phyloP scores from a whole-genome alignment of 1,140 invertebrate genomes.

The Drepana arcuata region DNA sequence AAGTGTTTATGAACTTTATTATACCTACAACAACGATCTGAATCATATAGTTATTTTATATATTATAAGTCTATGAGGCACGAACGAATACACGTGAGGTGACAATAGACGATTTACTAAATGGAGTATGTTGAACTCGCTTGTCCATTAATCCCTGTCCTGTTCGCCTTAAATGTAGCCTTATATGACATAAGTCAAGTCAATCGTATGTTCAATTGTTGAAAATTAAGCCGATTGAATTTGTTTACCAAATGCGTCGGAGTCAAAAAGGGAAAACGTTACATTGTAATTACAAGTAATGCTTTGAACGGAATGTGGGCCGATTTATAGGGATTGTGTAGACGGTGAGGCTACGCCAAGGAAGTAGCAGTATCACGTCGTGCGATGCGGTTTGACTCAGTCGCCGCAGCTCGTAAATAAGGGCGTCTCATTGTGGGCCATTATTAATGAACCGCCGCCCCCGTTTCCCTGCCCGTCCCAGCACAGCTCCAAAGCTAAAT shows the following conservation, averaged over 20 bases:
- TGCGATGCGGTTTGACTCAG: slow-evolving; percentile 43
- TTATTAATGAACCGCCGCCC: slow-evolving; percentile 66
- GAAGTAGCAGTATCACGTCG: slow-evolving; percentile 25
- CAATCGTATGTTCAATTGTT: slow-evolving; percentile 27
- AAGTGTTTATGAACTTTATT: too few relatives aligned
- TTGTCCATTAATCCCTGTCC: slow-evolving; percentile 10
- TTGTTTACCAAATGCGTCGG: slow-evolving; percentile 14
- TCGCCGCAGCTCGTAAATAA: slow-evolving; percentile 64
- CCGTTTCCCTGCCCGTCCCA: slow-evolving; percentile 24
- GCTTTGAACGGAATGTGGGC: neutral
- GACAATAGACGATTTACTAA: slow-evolving; percentile 38
- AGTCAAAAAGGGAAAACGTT: too few relatives aligned
- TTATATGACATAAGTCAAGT: slow-evolving; percentile 20
- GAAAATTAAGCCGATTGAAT: slow-evolving; percentile 35
- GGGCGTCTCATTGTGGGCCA: slow-evolving; percentile 63
- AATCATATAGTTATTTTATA: too few relatives aligned
- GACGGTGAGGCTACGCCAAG: neutral
- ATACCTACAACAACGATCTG: too few relatives aligned
- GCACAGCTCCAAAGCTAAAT: slow-evolving; percentile 56
- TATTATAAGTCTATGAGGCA: too few relatives aligned
- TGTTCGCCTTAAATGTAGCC: slow-evolving; percentile 20
- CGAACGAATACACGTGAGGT: slow-evolving; percentile 16
- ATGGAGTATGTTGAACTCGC: slow-evolving; percentile 30
- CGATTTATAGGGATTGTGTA: neutral
- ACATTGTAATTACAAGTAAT: too few relatives aligned